Percentiles rank a stretch among this genome's conserved stretches.
These are phyloP conservation scores for Scrobipalpa costella DNA, from an alignment of 2,888 invertebrate genomes.

Conservation along the genomic window DNA sequence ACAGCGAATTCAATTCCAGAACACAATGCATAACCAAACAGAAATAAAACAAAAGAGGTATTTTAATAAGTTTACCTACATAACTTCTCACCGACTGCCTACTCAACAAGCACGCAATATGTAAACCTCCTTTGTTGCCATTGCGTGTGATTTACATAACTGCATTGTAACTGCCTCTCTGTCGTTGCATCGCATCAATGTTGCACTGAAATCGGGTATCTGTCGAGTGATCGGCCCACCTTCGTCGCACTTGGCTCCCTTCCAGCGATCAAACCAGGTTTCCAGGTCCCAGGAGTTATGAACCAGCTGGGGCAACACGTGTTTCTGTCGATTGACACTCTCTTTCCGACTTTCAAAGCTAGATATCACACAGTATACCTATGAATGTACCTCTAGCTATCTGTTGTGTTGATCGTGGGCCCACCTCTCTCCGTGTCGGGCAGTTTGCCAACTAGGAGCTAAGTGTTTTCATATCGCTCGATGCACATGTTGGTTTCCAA, in stretches of 20 bases:
- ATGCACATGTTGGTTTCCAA: neutral
- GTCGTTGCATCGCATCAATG: neutral
- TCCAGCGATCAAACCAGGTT: constrained; percentile 39
- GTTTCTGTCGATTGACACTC: constrained; percentile 1
- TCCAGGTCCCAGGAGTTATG: neutral
- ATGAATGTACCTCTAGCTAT: neutral
- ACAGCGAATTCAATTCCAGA: too few relatives aligned
- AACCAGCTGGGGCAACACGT: neutral
- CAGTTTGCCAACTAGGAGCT: neutral
- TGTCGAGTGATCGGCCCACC: constrained; percentile 26
- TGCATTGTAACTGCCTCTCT: neutral
- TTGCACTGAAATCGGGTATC: neutral
- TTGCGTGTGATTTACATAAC: neutral
- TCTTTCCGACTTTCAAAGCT: neutral
- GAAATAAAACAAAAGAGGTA: neutral
- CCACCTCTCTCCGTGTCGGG: neutral
- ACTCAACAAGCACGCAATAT: neutral
- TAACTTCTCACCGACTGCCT: neutral
- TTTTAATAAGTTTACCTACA: neutral
- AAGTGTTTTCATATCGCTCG: constrained; percentile 10
- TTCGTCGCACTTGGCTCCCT: constrained; percentile 51
- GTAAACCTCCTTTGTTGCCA: constrained; percentile 4
- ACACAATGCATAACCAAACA: neutral
- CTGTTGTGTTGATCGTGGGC: neutral
- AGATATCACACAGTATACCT: neutral